Conservation (phyloP, 1,140 invertebrate species). For the Spodoptera frugiperda region DNA sequence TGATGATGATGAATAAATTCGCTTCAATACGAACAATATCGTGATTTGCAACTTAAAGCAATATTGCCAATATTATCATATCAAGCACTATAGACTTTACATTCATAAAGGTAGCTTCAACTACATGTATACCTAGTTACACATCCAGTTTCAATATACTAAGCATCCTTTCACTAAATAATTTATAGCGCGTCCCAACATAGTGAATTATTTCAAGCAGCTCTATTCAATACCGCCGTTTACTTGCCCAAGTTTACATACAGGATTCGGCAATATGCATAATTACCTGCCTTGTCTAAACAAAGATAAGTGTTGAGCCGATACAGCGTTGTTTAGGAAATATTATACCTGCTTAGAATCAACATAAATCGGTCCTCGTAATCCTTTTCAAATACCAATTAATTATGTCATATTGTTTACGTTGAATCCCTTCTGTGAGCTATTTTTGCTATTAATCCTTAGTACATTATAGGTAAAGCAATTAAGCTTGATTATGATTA, state of each 20-base stretch:
- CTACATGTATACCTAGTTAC: no score
- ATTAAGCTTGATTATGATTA: neutral
- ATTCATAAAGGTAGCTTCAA: neutral
- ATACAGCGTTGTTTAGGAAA: constrained; percentile 28
- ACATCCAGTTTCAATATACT: neutral
- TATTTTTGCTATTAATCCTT: neutral
- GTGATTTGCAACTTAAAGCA: no score
- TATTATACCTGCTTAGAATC: constrained; percentile 20
- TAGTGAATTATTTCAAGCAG: constrained; percentile 44
- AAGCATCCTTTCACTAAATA: constrained; percentile 7
- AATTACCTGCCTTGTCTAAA: constrained; percentile 40
- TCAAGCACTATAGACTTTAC: neutral
- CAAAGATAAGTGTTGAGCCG: constrained; percentile 32
- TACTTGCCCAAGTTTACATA: constrained; percentile 39
- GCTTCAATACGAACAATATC: no score
- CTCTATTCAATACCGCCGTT: constrained; percentile 48
- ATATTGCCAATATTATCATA: neutral
- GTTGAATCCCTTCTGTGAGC: neutral
- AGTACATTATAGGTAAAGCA: neutral
- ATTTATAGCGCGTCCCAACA: constrained; percentile 47
- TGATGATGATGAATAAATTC: no score
- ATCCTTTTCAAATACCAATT: constrained; percentile 19
- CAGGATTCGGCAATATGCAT: constrained; percentile 33
- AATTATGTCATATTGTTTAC: neutral
- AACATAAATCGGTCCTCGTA: neutral